A percentile compares a stretch with the other conserved stretches of the same genome.
phyloP scores from a whole-genome alignment of 2,888 invertebrate genomes.

The Tryphoninae sp. region DNA sequence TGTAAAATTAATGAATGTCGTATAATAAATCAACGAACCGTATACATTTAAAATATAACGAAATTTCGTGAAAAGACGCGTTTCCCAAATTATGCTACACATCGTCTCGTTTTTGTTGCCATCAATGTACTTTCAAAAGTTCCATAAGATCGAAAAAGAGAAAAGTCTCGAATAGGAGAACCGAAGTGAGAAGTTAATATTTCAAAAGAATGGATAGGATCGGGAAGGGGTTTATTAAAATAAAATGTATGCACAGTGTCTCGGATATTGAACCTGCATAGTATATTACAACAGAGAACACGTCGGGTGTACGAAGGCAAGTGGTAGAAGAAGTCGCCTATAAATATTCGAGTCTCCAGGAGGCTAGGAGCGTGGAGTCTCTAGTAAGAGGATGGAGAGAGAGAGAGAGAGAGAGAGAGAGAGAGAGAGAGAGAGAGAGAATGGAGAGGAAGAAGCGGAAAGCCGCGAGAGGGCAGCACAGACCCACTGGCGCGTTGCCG shows the following conservation, averaged over 20 bases:
- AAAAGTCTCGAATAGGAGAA: neutral
- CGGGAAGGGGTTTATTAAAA: conserved; percentile 45
- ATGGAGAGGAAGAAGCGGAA: neutral
- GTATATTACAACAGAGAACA: conserved; percentile 38
- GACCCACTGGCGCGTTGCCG: neutral
- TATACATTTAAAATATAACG: no score
- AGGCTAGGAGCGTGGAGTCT: neutral
- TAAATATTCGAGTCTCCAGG: conserved; percentile 58
- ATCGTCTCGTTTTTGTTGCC: neutral
- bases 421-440: neutral
- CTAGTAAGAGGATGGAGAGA: neutral
- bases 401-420: neutral
- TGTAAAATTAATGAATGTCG: no score
- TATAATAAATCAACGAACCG: no score
- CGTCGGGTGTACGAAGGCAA: conserved; percentile 7
- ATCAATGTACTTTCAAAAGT: neutral
- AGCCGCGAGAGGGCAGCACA: neutral
- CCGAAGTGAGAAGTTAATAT: conserved; percentile 20
- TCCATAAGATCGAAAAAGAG: neutral
- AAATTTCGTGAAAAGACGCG: no score
- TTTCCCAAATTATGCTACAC: no score
- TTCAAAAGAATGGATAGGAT: conserved; percentile 14
- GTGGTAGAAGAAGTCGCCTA: conserved; percentile 43
- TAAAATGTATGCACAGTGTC: conserved; percentile 43
- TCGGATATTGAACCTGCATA: conserved; percentile 50